Conservation (phyloP, 1,140 invertebrate genomes). For the Gyrodactylus salaris region DNA sequence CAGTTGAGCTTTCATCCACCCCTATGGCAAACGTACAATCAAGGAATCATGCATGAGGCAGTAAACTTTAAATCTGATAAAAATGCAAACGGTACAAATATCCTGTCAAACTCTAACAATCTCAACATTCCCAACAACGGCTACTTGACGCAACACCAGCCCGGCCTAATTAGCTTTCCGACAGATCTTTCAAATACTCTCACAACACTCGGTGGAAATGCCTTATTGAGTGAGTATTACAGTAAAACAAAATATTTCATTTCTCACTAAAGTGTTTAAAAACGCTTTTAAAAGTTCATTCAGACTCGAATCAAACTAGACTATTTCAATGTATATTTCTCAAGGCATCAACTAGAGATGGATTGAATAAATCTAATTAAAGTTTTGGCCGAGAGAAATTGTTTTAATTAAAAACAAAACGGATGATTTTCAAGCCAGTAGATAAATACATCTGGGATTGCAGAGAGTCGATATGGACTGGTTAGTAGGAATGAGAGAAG, state of each 20-base stretch:
- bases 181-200: background rate
- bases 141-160: no score
- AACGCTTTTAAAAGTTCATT: background rate
- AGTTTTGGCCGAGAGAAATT: no score
- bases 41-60: no score
- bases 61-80: no score
- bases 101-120: background rate
- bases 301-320: background rate
- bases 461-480: no score
- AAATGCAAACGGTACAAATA: no score
- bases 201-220: background rate
- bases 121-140: background rate
- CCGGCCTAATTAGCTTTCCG: background rate
- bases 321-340: background rate
- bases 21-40: no score
- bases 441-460: no score
- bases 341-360: background rate
- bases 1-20: no score
- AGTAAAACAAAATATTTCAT: background rate
- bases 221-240: background rate
- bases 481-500: no score
- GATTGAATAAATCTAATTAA: background rate
- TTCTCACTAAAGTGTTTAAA: background rate
- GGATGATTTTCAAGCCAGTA: no score
- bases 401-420: no score